Evolutionary conservation across 2,888 invertebrate species (phyloP).

Genomic region (Eupithecia tripunctaria): DNA sequence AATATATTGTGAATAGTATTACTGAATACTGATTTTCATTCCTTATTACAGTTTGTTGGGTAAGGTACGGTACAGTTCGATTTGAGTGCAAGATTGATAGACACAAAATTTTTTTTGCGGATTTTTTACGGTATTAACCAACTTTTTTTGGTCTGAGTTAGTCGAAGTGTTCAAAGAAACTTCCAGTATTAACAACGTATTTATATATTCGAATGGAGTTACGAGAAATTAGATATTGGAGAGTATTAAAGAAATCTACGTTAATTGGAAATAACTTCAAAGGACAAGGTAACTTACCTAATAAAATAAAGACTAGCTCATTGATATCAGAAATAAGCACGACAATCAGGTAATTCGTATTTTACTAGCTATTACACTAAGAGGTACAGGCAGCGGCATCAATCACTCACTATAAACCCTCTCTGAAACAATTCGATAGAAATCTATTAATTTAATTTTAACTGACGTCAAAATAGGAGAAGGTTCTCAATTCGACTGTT

Average conservation of each 20-base stretch:
- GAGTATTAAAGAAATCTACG: not conserved
- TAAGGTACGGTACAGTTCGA: too few relatives aligned
- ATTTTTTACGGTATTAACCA: not conserved
- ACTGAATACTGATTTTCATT: too few relatives aligned
- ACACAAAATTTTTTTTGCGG: not conserved
- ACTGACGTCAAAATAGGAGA: too few relatives aligned
- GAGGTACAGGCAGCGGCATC: not conserved
- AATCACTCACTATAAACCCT: not conserved
- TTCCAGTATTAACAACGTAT: not conserved
- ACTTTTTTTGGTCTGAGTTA: not conserved
- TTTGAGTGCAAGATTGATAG: not conserved
- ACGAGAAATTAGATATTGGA: not conserved
- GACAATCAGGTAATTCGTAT: not conserved
- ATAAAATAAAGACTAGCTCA: constrained; percentile 5
- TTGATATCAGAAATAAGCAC: not conserved
- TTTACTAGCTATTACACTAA: not conserved
- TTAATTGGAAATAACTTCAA: not conserved
- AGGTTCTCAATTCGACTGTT: too few relatives aligned
- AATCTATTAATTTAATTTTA: too few relatives aligned
- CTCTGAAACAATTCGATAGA: not conserved
- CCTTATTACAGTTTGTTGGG: too few relatives aligned
- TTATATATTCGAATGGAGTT: not conserved
- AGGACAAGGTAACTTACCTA: not conserved
- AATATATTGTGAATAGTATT: too few relatives aligned
- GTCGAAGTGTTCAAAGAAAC: not conserved